These are phyloP conservation scores for Pterophyllum scalare DNA, from an alignment of 2,113 vertebrate genomes.

Conservation along the genomic window DNA sequence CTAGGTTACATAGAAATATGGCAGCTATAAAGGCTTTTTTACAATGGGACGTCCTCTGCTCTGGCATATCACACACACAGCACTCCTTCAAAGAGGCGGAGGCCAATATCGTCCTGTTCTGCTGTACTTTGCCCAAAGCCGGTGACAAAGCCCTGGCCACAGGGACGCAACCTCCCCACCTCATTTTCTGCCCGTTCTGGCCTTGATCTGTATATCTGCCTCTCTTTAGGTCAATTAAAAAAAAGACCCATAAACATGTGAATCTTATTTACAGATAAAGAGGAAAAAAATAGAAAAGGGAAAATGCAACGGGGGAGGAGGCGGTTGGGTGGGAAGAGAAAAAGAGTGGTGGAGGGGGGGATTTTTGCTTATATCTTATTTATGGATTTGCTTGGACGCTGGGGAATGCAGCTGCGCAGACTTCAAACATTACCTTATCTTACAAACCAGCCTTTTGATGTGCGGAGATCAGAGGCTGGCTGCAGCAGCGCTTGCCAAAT, in stretches of 20 bases:
- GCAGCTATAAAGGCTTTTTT: conserved; percentile 58
- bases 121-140: conserved; percentile 67
- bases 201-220: conserved; percentile 59
- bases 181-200: conserved; percentile 58
- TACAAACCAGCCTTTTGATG: conserved; percentile 94
- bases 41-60: conserved; percentile 27
- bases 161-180: conserved; percentile 30
- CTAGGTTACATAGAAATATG: conserved; percentile 30
- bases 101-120: conserved; percentile 43
- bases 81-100: conserved; percentile 59
- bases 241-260: conserved; percentile 79
- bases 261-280: conserved; percentile 83
- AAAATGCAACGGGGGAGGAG: conserved; percentile 51
- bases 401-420: conserved; percentile 89
- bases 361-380: conserved; percentile 90
- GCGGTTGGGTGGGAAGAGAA: conserved; percentile 69
- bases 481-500: conserved; percentile 89
- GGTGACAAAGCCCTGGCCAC: conserved; percentile 54
- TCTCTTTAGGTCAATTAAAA: conserved; percentile 69
- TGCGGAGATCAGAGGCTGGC: conserved; percentile 91
- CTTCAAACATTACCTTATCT: conserved; percentile 96
- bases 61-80: conserved; percentile 44
- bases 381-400: conserved; percentile 92
- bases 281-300: conserved; percentile 26
- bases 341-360: conserved; percentile 57